Evolutionary conservation across 1,140 invertebrate genomes (phyloP).

Genomic region (Mamestra configurata): DNA sequence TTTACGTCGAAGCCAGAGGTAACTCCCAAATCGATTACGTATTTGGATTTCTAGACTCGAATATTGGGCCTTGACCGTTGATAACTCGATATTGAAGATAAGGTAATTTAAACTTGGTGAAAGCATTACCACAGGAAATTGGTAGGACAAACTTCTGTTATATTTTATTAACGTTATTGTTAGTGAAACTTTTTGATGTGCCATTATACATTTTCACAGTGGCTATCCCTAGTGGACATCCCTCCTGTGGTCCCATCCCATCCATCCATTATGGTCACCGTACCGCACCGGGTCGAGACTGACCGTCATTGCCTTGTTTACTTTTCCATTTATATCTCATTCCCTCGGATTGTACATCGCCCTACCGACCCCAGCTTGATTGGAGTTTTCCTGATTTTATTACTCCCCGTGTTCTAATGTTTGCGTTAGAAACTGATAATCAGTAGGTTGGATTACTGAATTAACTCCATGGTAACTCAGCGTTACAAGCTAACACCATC

Average conservation of each 20-base stretch:
- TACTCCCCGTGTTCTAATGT: not conserved
- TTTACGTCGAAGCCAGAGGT: conserved; percentile 25
- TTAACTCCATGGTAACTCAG: not conserved
- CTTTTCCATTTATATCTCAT: conserved; percentile 70
- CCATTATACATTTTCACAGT: not conserved
- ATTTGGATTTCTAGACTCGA: conserved; percentile 14
- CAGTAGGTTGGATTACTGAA: not conserved
- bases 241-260: not conserved
- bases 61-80: conserved; percentile 25
- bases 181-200: too few species aligned
- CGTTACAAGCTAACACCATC: not conserved
- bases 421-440: not conserved
- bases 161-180: not conserved
- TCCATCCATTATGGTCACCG: conserved; percentile 30
- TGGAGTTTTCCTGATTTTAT: conserved; percentile 57
- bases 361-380: conserved; percentile 58
- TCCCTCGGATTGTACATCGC: conserved; percentile 61
- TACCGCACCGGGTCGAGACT: conserved; percentile 31
- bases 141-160: not conserved
- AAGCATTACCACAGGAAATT: not conserved
- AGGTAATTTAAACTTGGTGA: not conserved
- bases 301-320: conserved; percentile 60
- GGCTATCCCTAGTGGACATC: too few species aligned
- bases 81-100: conserved; percentile 27
- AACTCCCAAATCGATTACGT: conserved; percentile 24